Base-by-base conservation (phyloP, 2,113 vertebrate species). In the Verasper variegatus region DNA sequence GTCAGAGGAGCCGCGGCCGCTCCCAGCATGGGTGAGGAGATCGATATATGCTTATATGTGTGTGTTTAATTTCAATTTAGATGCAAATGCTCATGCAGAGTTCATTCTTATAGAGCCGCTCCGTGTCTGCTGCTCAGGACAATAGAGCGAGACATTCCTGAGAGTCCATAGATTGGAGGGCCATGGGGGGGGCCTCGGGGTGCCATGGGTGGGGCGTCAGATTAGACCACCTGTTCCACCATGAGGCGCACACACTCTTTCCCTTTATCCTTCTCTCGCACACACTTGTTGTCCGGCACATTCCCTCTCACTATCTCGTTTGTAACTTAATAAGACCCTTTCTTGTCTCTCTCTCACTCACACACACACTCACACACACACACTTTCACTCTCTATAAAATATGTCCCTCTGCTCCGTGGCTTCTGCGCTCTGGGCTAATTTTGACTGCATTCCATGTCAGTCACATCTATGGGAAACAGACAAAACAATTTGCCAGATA, bases 201-300 rank as follows among this genome's bases (percentile, higher is more conserved):
- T 73, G 68, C 58, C 49, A 66, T 24, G 91, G 86, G 80, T 65
- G 84, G 81, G 80, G 82, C 68, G 8, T 75, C 78, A 86, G 89
- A 91, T 89, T 91, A 87, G 85, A 89, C 86, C 92, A 93, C 90
- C 91, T 92, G 92, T 93, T 92, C 84, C 80, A 76, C 78, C 58
- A 86, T 66, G 61, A 73, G 78, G 69, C 78, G 4, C 73, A 9
- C 59, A 66, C 68, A 73, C 66, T 79, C 71, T 55, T 68, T 58
- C 60, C 35, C 71, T 84, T 82, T 80, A 71, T 83, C 82, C 72
- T 23, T 51, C 42, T 21, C 61, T 74, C 81, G 72, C 60, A 15
- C 67, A 77, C 87, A 83, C 59, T 86, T 78, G 80, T 54, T 56
- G 68, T 68, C 74, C 79, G 66, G 69, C 73, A 65, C 74, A 72